Percentiles rank a stretch among this genome's conserved stretches.
phyloP scores from a whole-genome alignment of 1,140 invertebrate genomes.

The Drosophila yakuba region DNA sequence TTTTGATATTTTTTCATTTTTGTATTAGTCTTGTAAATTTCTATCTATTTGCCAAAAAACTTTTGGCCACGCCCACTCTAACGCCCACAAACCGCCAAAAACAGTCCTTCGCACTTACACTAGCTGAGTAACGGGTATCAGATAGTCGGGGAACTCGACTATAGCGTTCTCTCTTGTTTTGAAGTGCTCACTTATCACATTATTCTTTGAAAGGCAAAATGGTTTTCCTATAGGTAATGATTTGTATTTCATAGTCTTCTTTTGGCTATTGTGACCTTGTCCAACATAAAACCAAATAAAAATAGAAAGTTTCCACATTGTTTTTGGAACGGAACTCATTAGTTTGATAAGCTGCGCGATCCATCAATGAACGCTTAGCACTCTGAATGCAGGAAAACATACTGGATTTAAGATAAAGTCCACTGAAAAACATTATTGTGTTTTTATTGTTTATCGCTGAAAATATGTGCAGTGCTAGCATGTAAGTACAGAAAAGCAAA shows the following conservation, averaged over 20 bases:
- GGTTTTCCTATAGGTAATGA: conserved; percentile 4
- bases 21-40: too few species aligned
- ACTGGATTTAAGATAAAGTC: conserved; percentile 12
- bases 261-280: conserved; percentile 30
- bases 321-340: conserved; percentile 11
- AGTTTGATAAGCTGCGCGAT: conserved; percentile 37
- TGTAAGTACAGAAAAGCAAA: conserved; percentile 2
- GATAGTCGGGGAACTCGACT: too few species aligned
- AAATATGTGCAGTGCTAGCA: conserved; percentile 6
- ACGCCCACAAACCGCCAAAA: too few species aligned
- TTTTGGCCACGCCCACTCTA: too few species aligned
- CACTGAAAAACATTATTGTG: conserved; percentile 5
- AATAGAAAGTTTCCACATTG: conserved; percentile 52
- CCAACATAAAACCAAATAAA: conserved; percentile 24
- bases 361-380: conserved; percentile 21
- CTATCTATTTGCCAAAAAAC: too few species aligned
- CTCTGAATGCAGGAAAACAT: conserved; percentile 2
- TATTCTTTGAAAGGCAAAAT: conserved; percentile 10
- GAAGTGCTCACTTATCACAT: conserved; percentile 15
- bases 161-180: too few species aligned
- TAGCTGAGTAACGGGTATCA: too few species aligned
- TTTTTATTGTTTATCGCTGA: conserved; percentile 19
- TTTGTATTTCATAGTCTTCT: conserved; percentile 1
- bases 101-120: too few species aligned
- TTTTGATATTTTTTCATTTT: too few species aligned